Conservation (phyloP, 2,797 vertebrate species). For the Sebastes nivosus region DNA sequence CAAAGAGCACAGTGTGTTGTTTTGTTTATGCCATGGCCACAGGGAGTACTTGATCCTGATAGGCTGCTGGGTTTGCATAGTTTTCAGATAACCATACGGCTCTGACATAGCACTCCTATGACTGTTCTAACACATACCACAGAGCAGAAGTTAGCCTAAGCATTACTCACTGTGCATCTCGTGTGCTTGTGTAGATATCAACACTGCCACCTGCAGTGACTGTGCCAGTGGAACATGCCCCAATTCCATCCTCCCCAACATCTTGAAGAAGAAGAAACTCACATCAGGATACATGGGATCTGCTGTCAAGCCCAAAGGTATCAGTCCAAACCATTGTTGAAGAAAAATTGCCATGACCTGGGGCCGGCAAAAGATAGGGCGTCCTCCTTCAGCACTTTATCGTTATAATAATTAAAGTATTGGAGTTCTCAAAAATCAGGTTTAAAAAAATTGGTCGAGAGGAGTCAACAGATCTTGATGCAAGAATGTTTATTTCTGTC, state of each 20-base stretch:
- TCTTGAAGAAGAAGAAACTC: conserved; percentile 74
- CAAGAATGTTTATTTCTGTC: too few species aligned
- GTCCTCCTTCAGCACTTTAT: too few species aligned
- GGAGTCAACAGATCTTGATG: too few species aligned
- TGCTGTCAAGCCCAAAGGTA: conserved; percentile 75
- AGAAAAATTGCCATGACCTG: too few species aligned
- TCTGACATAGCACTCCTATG: background rate
- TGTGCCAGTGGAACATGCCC: conserved; percentile 73
- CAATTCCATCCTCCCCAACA: conserved; percentile 68
- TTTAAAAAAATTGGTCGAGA: too few species aligned
- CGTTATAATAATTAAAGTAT: too few species aligned
- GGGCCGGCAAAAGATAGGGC: too few species aligned
- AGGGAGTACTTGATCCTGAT: background rate
- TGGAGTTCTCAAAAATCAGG: too few species aligned
- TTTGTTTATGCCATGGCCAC: background rate
- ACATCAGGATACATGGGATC: conserved; percentile 85
- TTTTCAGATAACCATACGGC: background rate
- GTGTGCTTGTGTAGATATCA: conserved; percentile 50
- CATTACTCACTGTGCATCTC: background rate
- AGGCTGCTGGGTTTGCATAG: background rate
- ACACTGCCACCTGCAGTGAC: conserved; percentile 77
- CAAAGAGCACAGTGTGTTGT: background rate
- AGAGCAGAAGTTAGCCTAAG: background rate
- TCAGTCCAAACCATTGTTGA: too few species aligned
- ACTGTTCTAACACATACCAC: background rate